These are phyloP conservation scores for Hydropotes inermis DNA, from an alignment of 2,113 vertebrate genomes.

Conservation along the genomic window DNA sequence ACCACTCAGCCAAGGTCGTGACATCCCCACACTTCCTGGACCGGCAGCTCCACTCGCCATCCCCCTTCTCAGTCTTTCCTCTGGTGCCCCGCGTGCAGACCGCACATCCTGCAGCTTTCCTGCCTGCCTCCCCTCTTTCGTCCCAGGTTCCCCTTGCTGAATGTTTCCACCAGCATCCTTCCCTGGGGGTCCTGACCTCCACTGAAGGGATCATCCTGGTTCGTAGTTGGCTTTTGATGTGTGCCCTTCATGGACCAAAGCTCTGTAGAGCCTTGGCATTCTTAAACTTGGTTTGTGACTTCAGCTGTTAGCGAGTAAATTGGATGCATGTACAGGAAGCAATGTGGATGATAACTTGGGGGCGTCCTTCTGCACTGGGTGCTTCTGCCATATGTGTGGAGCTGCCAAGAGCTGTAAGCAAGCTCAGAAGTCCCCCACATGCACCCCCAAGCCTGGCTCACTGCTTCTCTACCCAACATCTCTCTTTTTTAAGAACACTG, in stretches of 20 bases:
- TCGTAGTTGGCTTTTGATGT: neutral
- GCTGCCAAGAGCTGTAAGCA: accelerated
- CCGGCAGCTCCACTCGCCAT: accelerated
- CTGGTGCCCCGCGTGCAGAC: accelerated
- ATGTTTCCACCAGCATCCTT: neutral
- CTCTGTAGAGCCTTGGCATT: neutral
- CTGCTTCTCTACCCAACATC: neutral
- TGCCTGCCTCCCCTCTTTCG: no score
- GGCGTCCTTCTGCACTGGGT: no score
- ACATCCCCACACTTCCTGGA: neutral
- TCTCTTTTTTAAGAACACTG: neutral
- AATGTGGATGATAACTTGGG: neutral
- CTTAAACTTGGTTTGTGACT: neutral
- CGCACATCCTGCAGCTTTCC: neutral
- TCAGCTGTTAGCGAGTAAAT: neutral
- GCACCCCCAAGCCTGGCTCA: neutral
- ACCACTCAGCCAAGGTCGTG: neutral
- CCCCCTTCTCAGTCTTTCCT: neutral
- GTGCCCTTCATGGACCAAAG: neutral
- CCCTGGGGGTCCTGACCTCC: no score
- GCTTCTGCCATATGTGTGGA: no score
- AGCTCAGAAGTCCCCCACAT: accelerated
- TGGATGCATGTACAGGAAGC: no score
- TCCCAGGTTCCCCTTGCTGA: neutral
- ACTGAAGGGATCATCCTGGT: neutral